phyloP scores from a whole-genome alignment of 2,797 vertebrate species.

The Syngnathus acus region DNA sequence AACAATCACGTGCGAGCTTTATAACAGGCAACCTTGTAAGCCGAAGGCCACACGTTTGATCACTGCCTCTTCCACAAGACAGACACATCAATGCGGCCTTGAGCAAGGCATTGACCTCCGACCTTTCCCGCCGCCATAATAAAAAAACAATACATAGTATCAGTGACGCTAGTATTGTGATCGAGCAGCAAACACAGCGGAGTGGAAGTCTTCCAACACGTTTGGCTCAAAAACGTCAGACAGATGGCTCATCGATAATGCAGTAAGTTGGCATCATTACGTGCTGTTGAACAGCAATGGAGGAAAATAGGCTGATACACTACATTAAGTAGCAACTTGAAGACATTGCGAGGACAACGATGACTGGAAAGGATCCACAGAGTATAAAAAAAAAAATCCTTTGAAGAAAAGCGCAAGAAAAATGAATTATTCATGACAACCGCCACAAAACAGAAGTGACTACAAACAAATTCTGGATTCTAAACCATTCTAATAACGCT shows the following conservation, averaged over 20 bases:
- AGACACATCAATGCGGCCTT: background rate
- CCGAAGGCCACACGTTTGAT: background rate
- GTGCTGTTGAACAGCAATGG: conserved; percentile 46
- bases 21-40: background rate
- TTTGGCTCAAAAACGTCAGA: too few species aligned
- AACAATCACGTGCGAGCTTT: too few species aligned
- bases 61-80: background rate
- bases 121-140: background rate
- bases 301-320: conserved; percentile 31
- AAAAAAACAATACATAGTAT: background rate
- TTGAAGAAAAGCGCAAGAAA: too few species aligned
- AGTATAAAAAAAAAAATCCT: too few species aligned
- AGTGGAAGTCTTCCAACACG: too few species aligned
- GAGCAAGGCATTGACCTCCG: background rate
- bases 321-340: conserved; percentile 9
- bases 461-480: too few species aligned
- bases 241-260: conserved; percentile 69
- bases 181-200: background rate
- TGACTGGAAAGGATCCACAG: background rate
- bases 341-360: conserved; percentile 4
- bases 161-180: background rate
- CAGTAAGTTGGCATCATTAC: conserved; percentile 50
- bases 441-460: background rate
- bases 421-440: background rate
- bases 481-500: background rate